Evolutionary conservation across 2,113 vertebrate genomes (phyloP).

Genomic region (Cnemophilus loriae): DNA sequence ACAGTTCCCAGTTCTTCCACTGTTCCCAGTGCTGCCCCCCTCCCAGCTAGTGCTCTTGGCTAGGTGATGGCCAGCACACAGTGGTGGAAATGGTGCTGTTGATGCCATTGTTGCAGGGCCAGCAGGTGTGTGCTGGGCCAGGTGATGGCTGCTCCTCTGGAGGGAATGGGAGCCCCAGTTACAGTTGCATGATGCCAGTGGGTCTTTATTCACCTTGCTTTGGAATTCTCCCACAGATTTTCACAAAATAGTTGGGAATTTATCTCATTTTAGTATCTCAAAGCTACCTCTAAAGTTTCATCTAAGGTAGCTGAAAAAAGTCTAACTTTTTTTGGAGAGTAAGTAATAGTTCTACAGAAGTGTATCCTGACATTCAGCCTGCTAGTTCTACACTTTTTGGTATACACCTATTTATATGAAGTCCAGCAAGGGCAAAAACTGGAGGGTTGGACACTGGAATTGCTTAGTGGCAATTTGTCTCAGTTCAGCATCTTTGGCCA

Average conservation of each 20-base stretch:
- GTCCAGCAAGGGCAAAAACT: not conserved
- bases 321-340: not conserved
- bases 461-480: not conserved
- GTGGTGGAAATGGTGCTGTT: not conserved
- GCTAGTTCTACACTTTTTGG: not conserved
- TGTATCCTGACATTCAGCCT: not conserved
- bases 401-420: not conserved
- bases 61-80: not conserved
- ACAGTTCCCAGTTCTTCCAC: not conserved
- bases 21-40: not conserved
- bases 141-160: not conserved
- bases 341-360: not conserved
- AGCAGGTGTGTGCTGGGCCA: not conserved
- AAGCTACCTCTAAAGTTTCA: not conserved
- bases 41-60: not conserved
- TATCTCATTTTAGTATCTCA: not conserved
- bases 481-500: not conserved
- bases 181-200: rapidly evolving
- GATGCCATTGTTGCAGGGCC: not conserved
- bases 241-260: not conserved
- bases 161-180: not conserved
- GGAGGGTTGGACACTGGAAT: not conserved
- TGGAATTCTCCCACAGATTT: not conserved
- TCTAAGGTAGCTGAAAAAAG: not conserved
- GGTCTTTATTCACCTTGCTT: not conserved